Base-by-base conservation (phyloP, 2,888 invertebrate species). In the Drosophila helvetica region DNA sequence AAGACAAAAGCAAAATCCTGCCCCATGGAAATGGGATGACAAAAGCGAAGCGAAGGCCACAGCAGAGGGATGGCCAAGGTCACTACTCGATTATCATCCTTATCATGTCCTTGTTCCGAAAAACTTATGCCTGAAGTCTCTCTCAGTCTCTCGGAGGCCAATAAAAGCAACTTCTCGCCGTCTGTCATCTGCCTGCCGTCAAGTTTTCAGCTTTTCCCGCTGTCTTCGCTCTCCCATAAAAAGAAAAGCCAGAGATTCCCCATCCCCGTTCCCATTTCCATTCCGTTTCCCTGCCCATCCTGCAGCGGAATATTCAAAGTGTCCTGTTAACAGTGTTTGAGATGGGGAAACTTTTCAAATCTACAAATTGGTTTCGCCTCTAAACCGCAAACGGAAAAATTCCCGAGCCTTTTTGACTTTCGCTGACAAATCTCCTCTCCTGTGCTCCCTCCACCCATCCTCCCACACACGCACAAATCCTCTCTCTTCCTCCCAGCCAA, bases 281-380 rank as follows among this genome's bases (percentile, higher is more conserved):
- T 52, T 45, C 42, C 42, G 27, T n/a, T 10, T 25, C 25, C 25
- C 25, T 8, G 8, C 15, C 8, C 51, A n/a, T 53, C 10, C 7
- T 43, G 33, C 27, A 50, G 33, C 43, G 45, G 47, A 46, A 71
- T 72, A 74, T 75, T 74, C 75, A 75, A 74, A 75, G 75, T 75
- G 75, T 70, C 75, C 75, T 76, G 76, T 76, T 75, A 76, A 76
- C 76, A 75, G 67, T 74, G 71, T 69, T 62, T 27, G 55, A 48
- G 48, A 67, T 61, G 56, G 61, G 60, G 73, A 84, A 85, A 85
- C 68, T 86, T 85, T 85, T 80, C 80, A 75, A 85, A 82, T 86
- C 85, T 86, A 80, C 86, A 85, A 85, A 85, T 85, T 86, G 85
- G 87, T 86, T 82, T 85, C 80, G 87, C 85, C 87, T 80, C 74